These are phyloP conservation scores for Sinotaia quadrata DNA, from an alignment of 2,888 invertebrate genomes.

Conservation along the genomic window DNA sequence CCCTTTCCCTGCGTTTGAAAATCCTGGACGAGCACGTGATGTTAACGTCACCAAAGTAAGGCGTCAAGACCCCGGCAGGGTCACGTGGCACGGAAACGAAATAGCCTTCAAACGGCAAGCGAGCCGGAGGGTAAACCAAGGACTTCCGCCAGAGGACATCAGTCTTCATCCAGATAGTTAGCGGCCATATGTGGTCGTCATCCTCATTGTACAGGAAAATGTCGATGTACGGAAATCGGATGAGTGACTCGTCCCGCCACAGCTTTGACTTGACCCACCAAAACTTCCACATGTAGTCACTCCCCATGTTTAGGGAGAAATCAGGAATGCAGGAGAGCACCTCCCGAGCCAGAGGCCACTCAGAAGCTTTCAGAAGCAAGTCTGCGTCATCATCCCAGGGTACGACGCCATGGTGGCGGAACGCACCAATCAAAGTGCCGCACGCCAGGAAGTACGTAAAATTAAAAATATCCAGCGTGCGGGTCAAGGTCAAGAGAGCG, in stretches of 20 bases:
- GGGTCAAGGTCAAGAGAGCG: conserved; percentile 20
- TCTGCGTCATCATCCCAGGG: conserved; percentile 38
- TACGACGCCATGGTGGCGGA: conserved; percentile 36
- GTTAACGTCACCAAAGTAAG: conserved; percentile 19
- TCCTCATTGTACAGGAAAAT: conserved; percentile 34
- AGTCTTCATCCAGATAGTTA: conserved; percentile 37
- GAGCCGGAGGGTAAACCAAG: conserved; percentile 19
- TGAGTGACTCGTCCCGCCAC: conserved; percentile 27
- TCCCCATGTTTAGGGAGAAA: conserved; percentile 33
- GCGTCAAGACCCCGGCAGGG: conserved; percentile 2
- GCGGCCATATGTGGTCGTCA: conserved; percentile 32
- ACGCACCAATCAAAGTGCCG: conserved; percentile 32
- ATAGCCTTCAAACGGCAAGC: conserved; percentile 29
- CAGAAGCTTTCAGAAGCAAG: conserved; percentile 24
- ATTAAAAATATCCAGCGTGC: conserved; percentile 33
- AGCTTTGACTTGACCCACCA: conserved; percentile 27
- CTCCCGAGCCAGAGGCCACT: conserved; percentile 31
- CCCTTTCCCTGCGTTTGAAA: conserved; percentile 29
- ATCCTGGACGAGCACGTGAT: conserved; percentile 31
- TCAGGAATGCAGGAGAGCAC: conserved; percentile 34
- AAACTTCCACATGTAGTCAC: conserved; percentile 39
- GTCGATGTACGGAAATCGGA: conserved; percentile 36
- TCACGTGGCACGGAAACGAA: conserved; percentile 26
- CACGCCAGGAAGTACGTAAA: conserved; percentile 31
- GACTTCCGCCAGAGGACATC: conserved; percentile 21